These are phyloP conservation scores for Tretioscincus oriximinensis DNA, from an alignment of 2,113 vertebrate genomes.

Conservation along the genomic window DNA sequence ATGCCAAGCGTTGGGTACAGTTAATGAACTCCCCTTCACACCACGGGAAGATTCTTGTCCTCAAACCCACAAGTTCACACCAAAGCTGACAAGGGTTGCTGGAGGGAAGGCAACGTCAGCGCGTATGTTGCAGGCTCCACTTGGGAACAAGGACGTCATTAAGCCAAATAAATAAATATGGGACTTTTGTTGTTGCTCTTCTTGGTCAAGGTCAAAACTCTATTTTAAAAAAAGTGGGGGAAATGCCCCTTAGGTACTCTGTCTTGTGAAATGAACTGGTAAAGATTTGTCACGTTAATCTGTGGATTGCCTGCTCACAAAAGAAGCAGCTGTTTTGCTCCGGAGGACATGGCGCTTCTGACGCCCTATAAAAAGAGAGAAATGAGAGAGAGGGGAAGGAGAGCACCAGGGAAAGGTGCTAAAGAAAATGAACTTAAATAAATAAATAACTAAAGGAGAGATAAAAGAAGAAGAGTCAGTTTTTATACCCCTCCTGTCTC, in stretches of 20 bases:
- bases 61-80: not conserved
- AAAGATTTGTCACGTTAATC: conserved; percentile 69
- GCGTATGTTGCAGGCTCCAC: conserved; percentile 51
- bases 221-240: conserved; percentile 32
- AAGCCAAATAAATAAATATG: not conserved
- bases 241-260: conserved; percentile 64
- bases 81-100: not conserved
- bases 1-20: fast-evolving
- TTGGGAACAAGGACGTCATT: conserved; percentile 50
- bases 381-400: conserved; percentile 62
- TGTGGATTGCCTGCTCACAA: conserved; percentile 72
- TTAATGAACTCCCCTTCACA: fast-evolving
- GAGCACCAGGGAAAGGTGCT: conserved; percentile 35
- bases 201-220: conserved; percentile 68
- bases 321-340: conserved; percentile 64
- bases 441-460: too few species aligned
- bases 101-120: not conserved
- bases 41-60: fast-evolving
- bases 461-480: too few species aligned
- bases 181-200: not conserved
- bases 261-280: conserved; percentile 67
- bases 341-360: conserved; percentile 65
- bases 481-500: too few species aligned
- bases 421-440: conserved; percentile 29
- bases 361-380: conserved; percentile 67